A percentile compares a stretch with the other conserved stretches of the same genome.
These are phyloP conservation scores for Brachionus rotundiformis DNA, from an alignment of 1,140 invertebrate genomes.

Conservation along the genomic window DNA sequence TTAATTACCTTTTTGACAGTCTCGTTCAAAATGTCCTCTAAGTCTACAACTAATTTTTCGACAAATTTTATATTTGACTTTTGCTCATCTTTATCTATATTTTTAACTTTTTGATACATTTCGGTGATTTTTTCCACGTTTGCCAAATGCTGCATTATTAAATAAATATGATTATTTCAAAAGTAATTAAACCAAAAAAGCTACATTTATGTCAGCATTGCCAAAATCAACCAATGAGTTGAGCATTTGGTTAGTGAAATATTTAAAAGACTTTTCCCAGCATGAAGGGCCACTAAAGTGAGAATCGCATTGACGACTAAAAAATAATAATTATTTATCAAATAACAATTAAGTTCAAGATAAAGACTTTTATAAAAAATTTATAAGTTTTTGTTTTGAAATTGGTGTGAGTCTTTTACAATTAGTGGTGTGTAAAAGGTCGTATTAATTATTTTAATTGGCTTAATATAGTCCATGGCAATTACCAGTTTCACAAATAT, in stretches of 20 bases:
- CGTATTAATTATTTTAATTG: too few relatives aligned
- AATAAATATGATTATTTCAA: background rate
- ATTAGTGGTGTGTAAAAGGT: too few relatives aligned
- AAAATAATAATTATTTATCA: background rate
- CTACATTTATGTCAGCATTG: constrained; percentile 31
- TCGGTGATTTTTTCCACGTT: background rate
- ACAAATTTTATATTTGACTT: constrained; percentile 31
- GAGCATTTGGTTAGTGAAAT: constrained; percentile 15
- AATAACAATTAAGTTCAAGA: too few relatives aligned
- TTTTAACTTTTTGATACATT: background rate
- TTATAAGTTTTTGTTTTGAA: background rate
- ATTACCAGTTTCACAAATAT: background rate
- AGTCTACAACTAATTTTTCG: background rate
- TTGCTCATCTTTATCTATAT: background rate
- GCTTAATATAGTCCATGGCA: background rate
- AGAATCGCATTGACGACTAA: constrained; percentile 47
- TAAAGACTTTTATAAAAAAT: background rate
- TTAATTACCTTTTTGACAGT: background rate
- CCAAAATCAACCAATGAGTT: constrained; percentile 27
- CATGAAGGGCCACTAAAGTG: constrained; percentile 25
- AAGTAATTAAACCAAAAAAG: background rate
- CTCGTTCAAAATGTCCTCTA: background rate
- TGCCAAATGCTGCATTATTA: background rate
- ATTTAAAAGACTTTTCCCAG: constrained; percentile 41
- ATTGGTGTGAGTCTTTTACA: too few relatives aligned